Evolutionary conservation across 2,797 vertebrate genomes (phyloP), one percentile per base, ranked within the genome.

Genomic region (Botia almorhae): DNA sequence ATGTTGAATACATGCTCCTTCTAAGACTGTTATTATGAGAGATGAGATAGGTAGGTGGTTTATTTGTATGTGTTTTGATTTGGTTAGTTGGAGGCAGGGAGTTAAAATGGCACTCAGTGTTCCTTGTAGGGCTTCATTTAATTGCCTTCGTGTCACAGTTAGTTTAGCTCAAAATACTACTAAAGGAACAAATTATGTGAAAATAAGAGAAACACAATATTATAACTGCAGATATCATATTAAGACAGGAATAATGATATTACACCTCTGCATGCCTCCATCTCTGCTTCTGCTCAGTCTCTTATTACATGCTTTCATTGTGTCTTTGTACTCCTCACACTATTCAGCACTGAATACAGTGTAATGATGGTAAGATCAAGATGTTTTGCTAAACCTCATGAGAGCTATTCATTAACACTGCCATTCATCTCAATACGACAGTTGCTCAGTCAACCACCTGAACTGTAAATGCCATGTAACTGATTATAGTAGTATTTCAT

Each of bases 111-210:
- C 68, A 69, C 71, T 64, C 80, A 48, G 74, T 70, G 63, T 74
- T 81, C 69, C 67, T 61, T 61, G 23, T 67, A 74, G 58, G 78
- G 60, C 71, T 80, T 64, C 23, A 17, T 64, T 80, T 85, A 83
- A 81, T 85, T 82, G 81, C 79, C 46, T 85, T 81, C 77, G 73
- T 76, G 73, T 83, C 83, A 85, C 43, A 78, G 26, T 4, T 48
- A 51, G 64, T 80, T 76, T 80, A 78, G 26, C 81, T 82, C 73
- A 81, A 79, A 81, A 80, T 21, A 81, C 46, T 71, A 19, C 17
- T 29, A 64, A 74, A 56, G 71, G 36, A 61, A 67, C 8, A 72
- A 50, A 68, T 61, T 61, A 75, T 56, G 48, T 17, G 36, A 53
- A 65, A 63, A 75, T 17, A 70, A 53, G 26, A 10, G 65, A 69